A percentile compares a stretch with the other conserved stretches of the same genome.
phyloP scores from a whole-genome alignment of 2,797 vertebrate species.

The Echeneis naucrates region DNA sequence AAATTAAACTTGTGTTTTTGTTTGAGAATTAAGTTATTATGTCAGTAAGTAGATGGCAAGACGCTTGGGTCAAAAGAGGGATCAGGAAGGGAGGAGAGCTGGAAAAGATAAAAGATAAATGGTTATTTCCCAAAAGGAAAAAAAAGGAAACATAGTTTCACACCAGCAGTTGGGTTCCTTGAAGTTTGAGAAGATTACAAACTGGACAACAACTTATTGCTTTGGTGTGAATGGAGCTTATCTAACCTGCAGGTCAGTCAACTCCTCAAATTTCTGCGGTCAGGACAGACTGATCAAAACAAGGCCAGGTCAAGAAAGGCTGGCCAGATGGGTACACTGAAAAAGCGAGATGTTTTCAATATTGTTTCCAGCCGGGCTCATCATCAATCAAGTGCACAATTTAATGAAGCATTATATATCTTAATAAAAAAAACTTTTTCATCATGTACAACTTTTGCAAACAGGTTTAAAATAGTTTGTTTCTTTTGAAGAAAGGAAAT shows the following conservation, averaged over 20 bases:
- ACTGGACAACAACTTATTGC: not conserved
- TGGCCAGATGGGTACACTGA: not conserved
- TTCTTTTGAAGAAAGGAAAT: conserved; percentile 43
- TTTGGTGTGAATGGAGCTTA: conserved; percentile 42
- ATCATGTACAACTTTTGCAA: conserved; percentile 25
- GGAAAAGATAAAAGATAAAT: conserved; percentile 5
- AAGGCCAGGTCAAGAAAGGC: conserved; percentile 37
- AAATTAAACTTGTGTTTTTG: conserved; percentile 71
- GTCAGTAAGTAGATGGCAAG: conserved; percentile 26
- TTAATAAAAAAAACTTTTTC: no score
- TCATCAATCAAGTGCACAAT: no score
- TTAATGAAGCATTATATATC: no score
- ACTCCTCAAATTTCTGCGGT: conserved; percentile 27
- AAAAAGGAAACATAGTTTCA: not conserved
- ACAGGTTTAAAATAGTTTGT: conserved; percentile 53
- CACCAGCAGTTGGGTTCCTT: conserved; percentile 20
- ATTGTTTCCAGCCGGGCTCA: not conserved
- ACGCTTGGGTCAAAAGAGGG: conserved; percentile 3
- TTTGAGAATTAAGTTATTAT: conserved; percentile 46
- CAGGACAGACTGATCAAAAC: conserved; percentile 44
- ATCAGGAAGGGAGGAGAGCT: conserved; percentile 2
- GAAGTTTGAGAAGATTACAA: conserved; percentile 22
- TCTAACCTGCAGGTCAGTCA: conserved; percentile 47
- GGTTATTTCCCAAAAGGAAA: not conserved
- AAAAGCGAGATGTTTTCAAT: not conserved